These are phyloP conservation scores for Morone saxatilis DNA, from an alignment of 2,113 vertebrate genomes.

Conservation along the genomic window DNA sequence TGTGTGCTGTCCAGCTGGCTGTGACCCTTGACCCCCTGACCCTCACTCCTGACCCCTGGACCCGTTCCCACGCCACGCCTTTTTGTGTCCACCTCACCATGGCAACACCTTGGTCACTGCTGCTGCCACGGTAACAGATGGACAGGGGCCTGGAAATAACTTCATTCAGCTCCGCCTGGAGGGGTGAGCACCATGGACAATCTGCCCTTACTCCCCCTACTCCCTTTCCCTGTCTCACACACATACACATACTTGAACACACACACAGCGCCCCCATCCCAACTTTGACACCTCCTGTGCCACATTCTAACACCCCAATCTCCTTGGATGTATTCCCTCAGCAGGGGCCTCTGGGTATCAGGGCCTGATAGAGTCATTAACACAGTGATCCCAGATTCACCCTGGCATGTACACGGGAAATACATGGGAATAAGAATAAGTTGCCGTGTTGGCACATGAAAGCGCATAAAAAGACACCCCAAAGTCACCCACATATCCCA, in stretches of 20 bases:
- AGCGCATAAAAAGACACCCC: conserved; percentile 39
- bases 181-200: conserved; percentile 74
- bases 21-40: conserved; percentile 83
- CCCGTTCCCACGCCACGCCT: conserved; percentile 88
- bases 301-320: conserved; percentile 63
- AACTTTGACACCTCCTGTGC: conserved; percentile 68
- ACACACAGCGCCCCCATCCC: conserved; percentile 44
- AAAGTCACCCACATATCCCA: conserved; percentile 56
- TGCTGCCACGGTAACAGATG: conserved; percentile 88
- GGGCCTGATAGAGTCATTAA: conserved; percentile 83
- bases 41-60: conserved; percentile 87
- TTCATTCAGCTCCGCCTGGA: conserved; percentile 79
- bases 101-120: conserved; percentile 83
- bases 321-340: conserved; percentile 63
- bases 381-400: conserved; percentile 71
- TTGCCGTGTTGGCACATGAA: conserved; percentile 38
- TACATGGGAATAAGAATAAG: conserved; percentile 54
- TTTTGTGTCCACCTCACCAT: conserved; percentile 85
- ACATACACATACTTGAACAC: conserved; percentile 48
- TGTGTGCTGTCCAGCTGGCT: conserved; percentile 88
- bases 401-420: conserved; percentile 58
- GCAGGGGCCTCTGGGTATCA: conserved; percentile 67
- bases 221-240: conserved; percentile 25
- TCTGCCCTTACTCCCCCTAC: conserved; percentile 54
- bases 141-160: conserved; percentile 85